Evolutionary conservation across 2,113 vertebrate species (phyloP).

Genomic region (Microcebus lehilahytsara): DNA sequence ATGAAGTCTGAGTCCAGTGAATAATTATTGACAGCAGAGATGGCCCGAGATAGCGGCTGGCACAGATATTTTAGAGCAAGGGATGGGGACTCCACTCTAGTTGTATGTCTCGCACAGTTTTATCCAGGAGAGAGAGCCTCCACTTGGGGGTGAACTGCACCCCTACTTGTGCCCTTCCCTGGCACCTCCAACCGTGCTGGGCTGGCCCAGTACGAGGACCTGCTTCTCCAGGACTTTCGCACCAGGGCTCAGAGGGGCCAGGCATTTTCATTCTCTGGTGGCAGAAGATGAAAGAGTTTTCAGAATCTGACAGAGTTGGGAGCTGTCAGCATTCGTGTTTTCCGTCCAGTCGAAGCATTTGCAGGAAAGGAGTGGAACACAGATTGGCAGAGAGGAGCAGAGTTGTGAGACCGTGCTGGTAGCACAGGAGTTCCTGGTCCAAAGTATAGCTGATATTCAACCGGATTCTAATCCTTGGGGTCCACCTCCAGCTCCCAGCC

Average conservation of each 20-base stretch:
- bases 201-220: rapidly evolving
- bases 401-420: rapidly evolving
- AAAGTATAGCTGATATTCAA: rapidly evolving
- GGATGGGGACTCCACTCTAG: neutral
- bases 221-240: neutral
- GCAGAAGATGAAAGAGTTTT: neutral
- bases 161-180: rapidly evolving
- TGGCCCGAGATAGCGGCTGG: too few species aligned
- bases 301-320: neutral
- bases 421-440: neutral
- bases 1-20: neutral
- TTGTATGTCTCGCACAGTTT: neutral
- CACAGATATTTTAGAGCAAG: neutral
- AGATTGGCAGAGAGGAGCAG: too few species aligned
- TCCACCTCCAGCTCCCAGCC: neutral
- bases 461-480: rapidly evolving
- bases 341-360: neutral
- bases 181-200: rapidly evolving
- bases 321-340: neutral
- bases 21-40: neutral
- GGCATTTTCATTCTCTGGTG: neutral
- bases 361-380: neutral
- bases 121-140: neutral
- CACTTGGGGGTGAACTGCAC: too few species aligned
- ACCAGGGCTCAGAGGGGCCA: neutral